A percentile compares a stretch with the other conserved stretches of the same genome.
These are phyloP conservation scores for Endomychus coccineus DNA, from an alignment of 2,888 invertebrate genomes.

Conservation along the genomic window DNA sequence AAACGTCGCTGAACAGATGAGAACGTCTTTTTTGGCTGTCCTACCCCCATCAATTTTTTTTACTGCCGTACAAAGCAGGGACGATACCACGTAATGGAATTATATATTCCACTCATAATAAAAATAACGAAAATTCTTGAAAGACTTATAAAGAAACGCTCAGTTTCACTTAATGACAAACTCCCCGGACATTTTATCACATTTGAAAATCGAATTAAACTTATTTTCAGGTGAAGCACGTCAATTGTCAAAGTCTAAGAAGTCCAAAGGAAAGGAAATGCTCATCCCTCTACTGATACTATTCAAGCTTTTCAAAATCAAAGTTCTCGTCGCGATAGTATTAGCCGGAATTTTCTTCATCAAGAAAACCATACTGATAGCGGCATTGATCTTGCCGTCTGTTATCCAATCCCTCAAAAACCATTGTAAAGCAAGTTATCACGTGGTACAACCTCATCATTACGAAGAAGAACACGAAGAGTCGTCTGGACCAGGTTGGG, in stretches of 20 bases:
- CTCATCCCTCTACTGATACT: slow-evolving; percentile 48
- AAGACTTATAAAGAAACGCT: not conserved
- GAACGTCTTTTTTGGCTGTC: no score
- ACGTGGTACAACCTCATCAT: slow-evolving; percentile 27
- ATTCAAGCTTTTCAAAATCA: slow-evolving; percentile 49
- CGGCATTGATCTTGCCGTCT: slow-evolving; percentile 53
- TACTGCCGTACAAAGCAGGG: no score
- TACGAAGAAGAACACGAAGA: slow-evolving; percentile 19
- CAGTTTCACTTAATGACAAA: not conserved
- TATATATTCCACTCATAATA: no score
- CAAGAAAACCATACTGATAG: slow-evolving; percentile 56
- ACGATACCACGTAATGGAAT: no score
- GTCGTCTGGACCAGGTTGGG: slow-evolving; percentile 11
- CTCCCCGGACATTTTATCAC: not conserved
- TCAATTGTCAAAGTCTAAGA: no score
- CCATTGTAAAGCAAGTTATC: slow-evolving; percentile 42
- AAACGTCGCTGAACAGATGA: no score
- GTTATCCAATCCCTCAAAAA: slow-evolving; percentile 51
- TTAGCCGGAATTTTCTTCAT: slow-evolving; percentile 56
- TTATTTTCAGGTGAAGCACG: no score
- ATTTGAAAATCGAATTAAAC: not conserved
- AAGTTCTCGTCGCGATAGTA: slow-evolving; percentile 53
- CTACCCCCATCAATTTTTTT: no score
- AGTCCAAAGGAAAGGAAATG: slow-evolving; percentile 45
- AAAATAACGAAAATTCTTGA: no score